phyloP scores from a whole-genome alignment of 2,797 vertebrate species.

The Microctenopoma stevenorrisi region DNA sequence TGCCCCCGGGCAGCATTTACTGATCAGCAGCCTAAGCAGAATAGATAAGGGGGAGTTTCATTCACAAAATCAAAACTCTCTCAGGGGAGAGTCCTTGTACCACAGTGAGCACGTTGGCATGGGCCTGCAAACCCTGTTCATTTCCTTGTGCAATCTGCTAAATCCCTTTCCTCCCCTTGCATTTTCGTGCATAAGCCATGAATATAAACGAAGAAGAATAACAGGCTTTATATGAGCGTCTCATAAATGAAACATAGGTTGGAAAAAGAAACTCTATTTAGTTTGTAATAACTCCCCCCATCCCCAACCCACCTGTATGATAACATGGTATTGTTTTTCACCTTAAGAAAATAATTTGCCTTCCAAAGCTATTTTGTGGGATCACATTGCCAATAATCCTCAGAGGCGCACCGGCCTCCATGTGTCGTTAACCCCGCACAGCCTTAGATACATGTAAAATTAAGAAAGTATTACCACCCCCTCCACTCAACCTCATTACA shows the following conservation, averaged over 20 bases:
- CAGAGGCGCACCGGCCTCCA: slow-evolving; percentile 45
- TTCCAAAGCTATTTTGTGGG: slow-evolving; percentile 56
- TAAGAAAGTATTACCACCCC: slow-evolving; percentile 16
- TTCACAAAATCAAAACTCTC: slow-evolving; percentile 70
- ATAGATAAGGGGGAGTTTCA: slow-evolving; percentile 72
- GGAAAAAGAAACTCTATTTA: slow-evolving; percentile 61
- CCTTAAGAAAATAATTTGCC: slow-evolving; percentile 75
- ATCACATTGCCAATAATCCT: slow-evolving; percentile 67
- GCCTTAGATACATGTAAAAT: slow-evolving; percentile 48
- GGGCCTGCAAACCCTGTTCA: slow-evolving; percentile 46
- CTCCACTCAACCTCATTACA: slow-evolving; percentile 31
- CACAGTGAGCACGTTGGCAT: slow-evolving; percentile 39
- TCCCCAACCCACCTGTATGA: slow-evolving; percentile 1
- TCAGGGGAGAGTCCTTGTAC: slow-evolving; percentile 50
- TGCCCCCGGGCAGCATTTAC: slow-evolving; percentile 72
- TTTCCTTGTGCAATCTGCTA: slow-evolving; percentile 46
- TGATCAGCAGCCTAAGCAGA: slow-evolving; percentile 55
- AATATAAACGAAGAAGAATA: slow-evolving; percentile 62
- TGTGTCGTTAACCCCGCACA: slow-evolving; percentile 57
- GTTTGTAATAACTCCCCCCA: slow-evolving; percentile 42
- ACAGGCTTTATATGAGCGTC: slow-evolving; percentile 56
- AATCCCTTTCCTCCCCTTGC: slow-evolving; percentile 35
- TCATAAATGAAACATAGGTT: slow-evolving; percentile 74
- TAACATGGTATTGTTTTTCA: slow-evolving; percentile 68
- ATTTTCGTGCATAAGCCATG: slow-evolving; percentile 50